phyloP scores from a whole-genome alignment of 2,797 vertebrate genomes.

The Periparus ater region DNA sequence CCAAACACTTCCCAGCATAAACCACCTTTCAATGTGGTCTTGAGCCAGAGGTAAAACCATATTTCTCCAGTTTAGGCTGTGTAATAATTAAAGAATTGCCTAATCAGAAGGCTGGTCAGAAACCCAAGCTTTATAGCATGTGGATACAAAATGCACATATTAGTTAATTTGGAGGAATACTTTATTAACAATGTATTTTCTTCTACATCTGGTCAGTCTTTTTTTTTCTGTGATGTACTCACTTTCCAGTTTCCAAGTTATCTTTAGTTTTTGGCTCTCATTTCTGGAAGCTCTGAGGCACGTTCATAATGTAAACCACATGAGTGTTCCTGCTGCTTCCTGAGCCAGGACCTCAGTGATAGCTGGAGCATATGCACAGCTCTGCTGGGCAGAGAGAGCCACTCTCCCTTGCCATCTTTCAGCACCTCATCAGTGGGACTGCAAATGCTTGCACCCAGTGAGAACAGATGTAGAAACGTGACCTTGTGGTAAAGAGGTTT shows the following conservation, averaged over 20 bases:
- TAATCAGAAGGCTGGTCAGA: background rate
- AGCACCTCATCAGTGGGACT: constrained; percentile 12
- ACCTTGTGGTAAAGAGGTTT: background rate
- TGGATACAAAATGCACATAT: background rate
- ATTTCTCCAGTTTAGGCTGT: background rate
- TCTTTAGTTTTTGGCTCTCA: constrained; percentile 48
- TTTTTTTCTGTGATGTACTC: background rate
- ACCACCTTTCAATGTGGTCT: background rate
- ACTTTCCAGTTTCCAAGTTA: constrained; percentile 44
- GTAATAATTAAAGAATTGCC: background rate
- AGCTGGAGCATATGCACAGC: background rate
- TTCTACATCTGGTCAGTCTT: constrained; percentile 34
- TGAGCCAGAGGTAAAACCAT: background rate
- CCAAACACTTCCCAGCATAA: background rate
- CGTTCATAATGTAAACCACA: constrained; percentile 53
- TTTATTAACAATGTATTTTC: constrained; percentile 1
- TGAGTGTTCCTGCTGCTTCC: constrained; percentile 32
- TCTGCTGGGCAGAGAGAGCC: background rate
- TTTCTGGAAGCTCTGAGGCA: constrained; percentile 54
- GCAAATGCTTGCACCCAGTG: background rate
- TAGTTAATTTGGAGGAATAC: background rate
- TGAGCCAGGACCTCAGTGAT: background rate
- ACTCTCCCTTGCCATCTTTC: background rate
- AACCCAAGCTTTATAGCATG: background rate
- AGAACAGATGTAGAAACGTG: background rate